These are phyloP conservation scores for Slavum lentiscoides DNA, from an alignment of 2,888 invertebrate species.

Conservation along the genomic window DNA sequence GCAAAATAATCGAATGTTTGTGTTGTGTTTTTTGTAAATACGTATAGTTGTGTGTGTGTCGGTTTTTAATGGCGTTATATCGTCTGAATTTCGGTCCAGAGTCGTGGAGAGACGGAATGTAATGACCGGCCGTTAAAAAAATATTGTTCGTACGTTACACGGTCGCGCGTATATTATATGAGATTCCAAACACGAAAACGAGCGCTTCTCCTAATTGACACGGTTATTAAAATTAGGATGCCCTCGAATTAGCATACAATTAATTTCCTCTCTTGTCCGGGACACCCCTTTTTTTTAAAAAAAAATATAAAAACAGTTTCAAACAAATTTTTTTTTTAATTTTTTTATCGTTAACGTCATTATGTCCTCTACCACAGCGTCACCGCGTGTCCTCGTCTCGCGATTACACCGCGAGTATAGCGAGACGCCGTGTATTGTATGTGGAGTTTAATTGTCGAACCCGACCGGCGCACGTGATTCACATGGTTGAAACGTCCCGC, in stretches of 20 bases:
- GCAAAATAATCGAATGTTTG: no score
- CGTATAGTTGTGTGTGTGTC: no score
- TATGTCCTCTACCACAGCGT: neutral
- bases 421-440: neutral
- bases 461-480: slow-evolving; percentile 44
- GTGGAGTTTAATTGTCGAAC: slow-evolving; percentile 47
- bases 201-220: slow-evolving; percentile 33
- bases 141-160: neutral
- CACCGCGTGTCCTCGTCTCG: neutral
- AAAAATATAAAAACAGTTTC: no score
- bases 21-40: no score
- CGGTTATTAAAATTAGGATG: slow-evolving; percentile 33
- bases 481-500: slow-evolving; percentile 16
- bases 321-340: no score
- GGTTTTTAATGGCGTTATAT: no score
- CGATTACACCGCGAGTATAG: slow-evolving; percentile 24
- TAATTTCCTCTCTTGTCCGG: slow-evolving; percentile 34
- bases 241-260: slow-evolving; percentile 42
- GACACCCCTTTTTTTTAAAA: slow-evolving; percentile 6
- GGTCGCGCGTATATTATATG: no score
- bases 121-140: no score
- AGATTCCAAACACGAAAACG: slow-evolving; percentile 24
- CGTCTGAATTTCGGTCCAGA: no score
- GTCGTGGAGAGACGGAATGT: no score
- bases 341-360: neutral